A percentile compares a stretch with the other conserved stretches of the same genome.
These are phyloP conservation scores for Gyrodactylus salaris DNA, from an alignment of 1,140 invertebrate species.

Conservation along the genomic window DNA sequence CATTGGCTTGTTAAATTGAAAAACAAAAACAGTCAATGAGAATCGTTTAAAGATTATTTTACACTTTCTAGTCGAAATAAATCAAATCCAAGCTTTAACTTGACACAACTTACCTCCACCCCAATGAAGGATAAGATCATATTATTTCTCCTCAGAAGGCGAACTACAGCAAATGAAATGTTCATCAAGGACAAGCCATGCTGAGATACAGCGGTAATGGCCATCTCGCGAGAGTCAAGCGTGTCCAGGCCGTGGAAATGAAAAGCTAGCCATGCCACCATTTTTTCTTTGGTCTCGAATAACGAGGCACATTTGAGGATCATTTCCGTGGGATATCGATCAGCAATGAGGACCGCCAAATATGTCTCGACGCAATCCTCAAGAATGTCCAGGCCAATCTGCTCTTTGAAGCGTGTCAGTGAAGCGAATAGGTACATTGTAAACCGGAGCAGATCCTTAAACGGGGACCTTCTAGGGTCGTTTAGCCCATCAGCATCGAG, in stretches of 20 bases:
- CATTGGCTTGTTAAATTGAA: no score
- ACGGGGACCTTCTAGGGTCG: background rate
- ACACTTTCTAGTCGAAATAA: no score
- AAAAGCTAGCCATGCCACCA: background rate
- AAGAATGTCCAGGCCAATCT: background rate
- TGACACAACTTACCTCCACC: background rate
- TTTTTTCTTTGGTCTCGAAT: background rate
- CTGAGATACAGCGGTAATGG: background rate
- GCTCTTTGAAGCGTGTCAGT: background rate
- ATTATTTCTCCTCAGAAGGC: background rate
- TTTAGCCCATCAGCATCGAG: background rate
- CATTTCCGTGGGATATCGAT: background rate
- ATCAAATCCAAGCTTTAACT: no score
- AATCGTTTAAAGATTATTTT: no score
- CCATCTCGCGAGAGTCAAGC: background rate
- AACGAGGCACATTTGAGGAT: background rate
- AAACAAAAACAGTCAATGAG: no score
- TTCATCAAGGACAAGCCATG: background rate
- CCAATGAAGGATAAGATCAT: background rate
- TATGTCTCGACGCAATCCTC: background rate
- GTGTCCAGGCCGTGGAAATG: background rate
- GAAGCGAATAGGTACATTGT: background rate
- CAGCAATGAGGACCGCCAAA: background rate
- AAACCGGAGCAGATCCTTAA: background rate
- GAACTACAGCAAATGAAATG: background rate